These are phyloP conservation scores for Drosophila lowei DNA, from an alignment of 1,140 invertebrate genomes.

Conservation along the genomic window DNA sequence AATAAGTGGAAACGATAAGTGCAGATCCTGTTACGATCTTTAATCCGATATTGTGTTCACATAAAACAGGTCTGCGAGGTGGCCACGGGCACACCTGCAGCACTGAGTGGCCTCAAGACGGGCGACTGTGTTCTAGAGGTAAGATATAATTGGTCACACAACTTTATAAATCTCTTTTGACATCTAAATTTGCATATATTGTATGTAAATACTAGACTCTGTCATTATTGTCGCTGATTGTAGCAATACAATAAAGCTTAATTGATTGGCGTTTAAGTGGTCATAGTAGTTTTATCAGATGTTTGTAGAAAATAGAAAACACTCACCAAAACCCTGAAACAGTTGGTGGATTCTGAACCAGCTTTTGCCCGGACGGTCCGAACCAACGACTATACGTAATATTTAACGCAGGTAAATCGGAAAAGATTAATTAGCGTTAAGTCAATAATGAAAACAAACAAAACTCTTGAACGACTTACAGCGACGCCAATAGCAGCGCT, in stretches of 20 bases:
- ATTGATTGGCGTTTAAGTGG: slow-evolving; percentile 26
- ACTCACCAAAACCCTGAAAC: slow-evolving; percentile 22
- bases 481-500: slow-evolving; percentile 20
- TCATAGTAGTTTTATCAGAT: not conserved
- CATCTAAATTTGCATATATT: not conserved
- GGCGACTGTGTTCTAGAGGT: slow-evolving; percentile 87
- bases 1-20: slow-evolving; percentile 3
- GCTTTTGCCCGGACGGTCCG: not conserved
- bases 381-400: slow-evolving; percentile 7
- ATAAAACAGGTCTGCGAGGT: slow-evolving; percentile 83
- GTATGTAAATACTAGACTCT: slow-evolving; percentile 4
- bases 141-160: slow-evolving; percentile 29
- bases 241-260: slow-evolving; percentile 22
- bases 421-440: slow-evolving; percentile 32
- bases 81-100: slow-evolving; percentile 83
- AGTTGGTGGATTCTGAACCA: slow-evolving; percentile 19
- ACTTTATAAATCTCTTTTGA: too few relatives aligned
- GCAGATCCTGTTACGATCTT: slow-evolving; percentile 50
- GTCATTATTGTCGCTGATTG: slow-evolving; percentile 5
- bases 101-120: slow-evolving; percentile 83
- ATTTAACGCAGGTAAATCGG: not conserved
- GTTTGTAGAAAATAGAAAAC: slow-evolving; percentile 9
- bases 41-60: slow-evolving; percentile 45
- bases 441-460: slow-evolving; percentile 36
- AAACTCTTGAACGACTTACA: slow-evolving; percentile 15